Base-by-base conservation (phyloP, 2,797 vertebrate genomes). In the Falco novaeseelandiae region DNA sequence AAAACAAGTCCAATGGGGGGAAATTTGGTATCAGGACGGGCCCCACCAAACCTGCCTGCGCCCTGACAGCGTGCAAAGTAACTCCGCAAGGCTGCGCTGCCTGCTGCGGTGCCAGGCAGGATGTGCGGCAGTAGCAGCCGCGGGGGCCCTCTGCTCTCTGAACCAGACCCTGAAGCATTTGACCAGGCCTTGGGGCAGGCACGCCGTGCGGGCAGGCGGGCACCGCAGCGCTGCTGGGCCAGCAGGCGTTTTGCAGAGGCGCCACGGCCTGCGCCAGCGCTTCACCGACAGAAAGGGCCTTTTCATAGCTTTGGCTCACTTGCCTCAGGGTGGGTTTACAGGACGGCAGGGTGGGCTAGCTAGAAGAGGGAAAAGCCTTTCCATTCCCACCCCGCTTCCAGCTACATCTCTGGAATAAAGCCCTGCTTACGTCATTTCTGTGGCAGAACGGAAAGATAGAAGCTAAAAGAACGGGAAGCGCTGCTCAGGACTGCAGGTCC, bases 101-200 rank as follows among this genome's bases (percentile, higher is more conserved):
- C 48, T 97, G 96, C 80, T 97, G 90, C 77, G 97, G 96, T 26
- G 89, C 93, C 4, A 20, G 2, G 5, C 97, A 96, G 96, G 55
- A n/a, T 10, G 32, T 36, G 96, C 91, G 15, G 30, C 58, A 84
- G 40, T 19, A 69, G 51, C 77, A 87, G 34, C 32, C 70, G 77
- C 7, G 42, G 73, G 38, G 30, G 6, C 51, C 34, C 51, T 70
- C 65, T 63, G 3, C 61, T 67, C 67, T 58, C 36, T 66, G 65
- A 30, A 40, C 30, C 32, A 12, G 32, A 62, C 32, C 58, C 70
- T 63, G 14, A 14, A 32, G 29, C 27, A 10, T 40, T 40, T 79
- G 62, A 36, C 36, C 36, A 36, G 36, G 36, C 36, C 36, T 67
- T n/a, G 29, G 27, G 20, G 32, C 27, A 30, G 48, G 30, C 65